Base-by-base conservation (phyloP, 2,888 invertebrate species). In the Pterostichus niger region DNA sequence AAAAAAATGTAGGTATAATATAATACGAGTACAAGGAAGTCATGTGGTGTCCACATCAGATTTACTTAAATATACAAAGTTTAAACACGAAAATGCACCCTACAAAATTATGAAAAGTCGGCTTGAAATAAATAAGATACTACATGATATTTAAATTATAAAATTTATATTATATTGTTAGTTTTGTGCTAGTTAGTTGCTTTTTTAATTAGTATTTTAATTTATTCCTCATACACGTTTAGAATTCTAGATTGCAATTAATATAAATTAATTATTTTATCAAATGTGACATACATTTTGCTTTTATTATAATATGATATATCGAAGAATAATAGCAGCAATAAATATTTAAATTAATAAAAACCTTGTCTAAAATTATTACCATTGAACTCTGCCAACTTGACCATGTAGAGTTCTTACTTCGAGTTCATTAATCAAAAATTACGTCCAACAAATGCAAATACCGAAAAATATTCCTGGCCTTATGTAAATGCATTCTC, bases 361-460 rank as follows among this genome's bases (percentile, higher is more conserved):
- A 64, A 40, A 35, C 33, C 11, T 64, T 64, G 64, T 64, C 33
- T 11, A 64, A 64, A 64, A 64, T 64, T 49, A 49, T 49, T 64
- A 64, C 35, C 35, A 64, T 35, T 64, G 64, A 33, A 64, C 35
- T 13, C 64, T 33, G 24, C 31, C 59, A 24, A n/a, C 35, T 64
- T 64, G 35, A 64, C 35, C 64, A 64, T 64, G 64, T 64, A 64
- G 33, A 64, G 64, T 40, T 35, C 35, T 35, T 11, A 15, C 7
- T 35, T 24, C 24, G 46, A 10, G 17, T 44, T 71, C 71, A 71
- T 71, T 71, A 46, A 46, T 71, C 44, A 71, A 40, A 71, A 71
- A 71, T 71, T 71, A 71, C 71, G 40, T 24, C 44, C 44, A 44
- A 71, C 71, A 71, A 71, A 71, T 71, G 71, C 71, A 71, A 71